These are phyloP conservation scores for Dipodomys ordii DNA, from an alignment of 2,113 vertebrate genomes.

Conservation along the genomic window DNA sequence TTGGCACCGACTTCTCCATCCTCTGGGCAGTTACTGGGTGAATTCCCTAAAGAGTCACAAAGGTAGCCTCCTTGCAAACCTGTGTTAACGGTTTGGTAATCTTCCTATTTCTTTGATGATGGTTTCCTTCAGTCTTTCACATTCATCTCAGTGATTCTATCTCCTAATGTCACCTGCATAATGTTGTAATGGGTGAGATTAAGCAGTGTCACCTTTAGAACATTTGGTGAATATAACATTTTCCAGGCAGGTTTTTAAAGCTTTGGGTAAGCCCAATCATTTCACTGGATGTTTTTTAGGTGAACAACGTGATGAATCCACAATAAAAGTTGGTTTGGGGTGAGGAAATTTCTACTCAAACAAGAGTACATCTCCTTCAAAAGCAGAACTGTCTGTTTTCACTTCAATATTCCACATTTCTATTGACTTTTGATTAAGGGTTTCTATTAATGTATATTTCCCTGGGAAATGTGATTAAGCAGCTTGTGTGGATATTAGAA, in stretches of 20 bases:
- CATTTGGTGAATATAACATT: neutral
- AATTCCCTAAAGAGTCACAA: neutral
- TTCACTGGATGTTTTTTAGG: conserved; percentile 24
- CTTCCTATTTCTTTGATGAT: neutral
- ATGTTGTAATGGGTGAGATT: neutral
- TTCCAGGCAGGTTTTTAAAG: neutral
- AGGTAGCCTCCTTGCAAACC: neutral
- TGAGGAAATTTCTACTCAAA: neutral
- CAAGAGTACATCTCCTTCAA: neutral
- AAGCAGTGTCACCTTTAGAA: neutral
- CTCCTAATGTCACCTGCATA: neutral
- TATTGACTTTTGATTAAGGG: neutral
- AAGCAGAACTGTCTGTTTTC: conserved; percentile 17
- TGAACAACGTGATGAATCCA: neutral
- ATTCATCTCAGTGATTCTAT: conserved; percentile 2
- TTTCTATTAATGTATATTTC: neutral
- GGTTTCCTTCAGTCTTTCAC: neutral
- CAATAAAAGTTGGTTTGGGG: neutral
- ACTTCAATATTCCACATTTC: neutral
- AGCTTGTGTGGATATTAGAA: neutral
- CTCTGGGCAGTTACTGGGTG: neutral
- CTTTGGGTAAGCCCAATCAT: neutral
- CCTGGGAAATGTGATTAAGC: neutral
- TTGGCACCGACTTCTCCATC: neutral
- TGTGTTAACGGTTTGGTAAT: neutral